phyloP scores from a whole-genome alignment of 2,113 vertebrate species.

The Glareola pratincola region DNA sequence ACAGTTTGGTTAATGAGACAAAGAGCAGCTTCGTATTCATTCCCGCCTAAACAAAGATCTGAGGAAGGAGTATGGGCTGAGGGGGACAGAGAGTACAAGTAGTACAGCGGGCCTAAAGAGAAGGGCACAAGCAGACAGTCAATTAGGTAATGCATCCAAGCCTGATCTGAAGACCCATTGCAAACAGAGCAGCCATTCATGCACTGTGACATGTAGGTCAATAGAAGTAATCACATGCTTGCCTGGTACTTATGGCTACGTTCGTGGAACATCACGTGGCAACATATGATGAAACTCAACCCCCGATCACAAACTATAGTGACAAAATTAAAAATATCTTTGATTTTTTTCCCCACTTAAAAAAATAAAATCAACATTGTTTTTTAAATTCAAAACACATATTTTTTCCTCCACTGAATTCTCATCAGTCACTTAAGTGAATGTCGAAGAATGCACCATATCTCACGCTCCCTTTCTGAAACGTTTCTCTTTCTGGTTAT shows the following conservation, averaged over 20 bases:
- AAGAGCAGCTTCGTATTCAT: constrained; percentile 11
- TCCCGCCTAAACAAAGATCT: constrained; percentile 23
- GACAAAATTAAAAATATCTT: not conserved
- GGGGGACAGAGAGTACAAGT: not conserved
- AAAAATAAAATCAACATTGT: not conserved
- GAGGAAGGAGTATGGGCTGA: not conserved
- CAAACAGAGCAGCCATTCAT: constrained; percentile 58
- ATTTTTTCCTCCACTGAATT: not conserved
- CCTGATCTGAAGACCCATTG: not conserved
- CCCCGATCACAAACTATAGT: not conserved
- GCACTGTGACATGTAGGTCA: not conserved
- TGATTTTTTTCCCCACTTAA: not conserved
- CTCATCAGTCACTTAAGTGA: not conserved
- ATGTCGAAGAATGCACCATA: not conserved
- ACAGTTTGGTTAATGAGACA: constrained; percentile 41
- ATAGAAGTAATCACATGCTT: constrained; percentile 25
- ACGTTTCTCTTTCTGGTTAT: not conserved
- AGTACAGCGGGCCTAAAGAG: constrained; percentile 4
- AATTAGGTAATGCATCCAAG: not conserved
- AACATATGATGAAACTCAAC: not conserved
- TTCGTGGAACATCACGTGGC: not conserved
- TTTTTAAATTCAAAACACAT: not conserved
- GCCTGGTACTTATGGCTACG: not conserved
- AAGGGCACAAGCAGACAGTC: constrained; percentile 24
- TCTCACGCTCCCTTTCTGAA: not conserved